phyloP scores from a whole-genome alignment of 2,888 invertebrate genomes.

The Pachydiplax longipennis region DNA sequence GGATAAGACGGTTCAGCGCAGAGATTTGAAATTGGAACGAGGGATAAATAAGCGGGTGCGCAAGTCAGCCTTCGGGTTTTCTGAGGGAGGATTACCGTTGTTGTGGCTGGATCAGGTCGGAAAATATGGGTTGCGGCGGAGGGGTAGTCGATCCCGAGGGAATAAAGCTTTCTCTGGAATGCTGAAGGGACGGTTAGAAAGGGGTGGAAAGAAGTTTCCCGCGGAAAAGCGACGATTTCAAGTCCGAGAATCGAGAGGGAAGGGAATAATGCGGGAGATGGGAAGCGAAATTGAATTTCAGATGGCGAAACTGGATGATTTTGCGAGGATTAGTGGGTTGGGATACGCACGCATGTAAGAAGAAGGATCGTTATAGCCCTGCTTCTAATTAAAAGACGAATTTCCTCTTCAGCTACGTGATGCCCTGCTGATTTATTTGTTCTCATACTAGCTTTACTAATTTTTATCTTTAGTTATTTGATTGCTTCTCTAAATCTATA shows the following conservation, averaged over 20 bases:
- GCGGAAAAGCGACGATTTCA: not conserved
- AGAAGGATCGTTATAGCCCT: not conserved
- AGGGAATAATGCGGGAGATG: not conserved
- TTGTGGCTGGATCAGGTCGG: not conserved
- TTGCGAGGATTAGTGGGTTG: not conserved
- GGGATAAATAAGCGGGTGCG: not conserved
- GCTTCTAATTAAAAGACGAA: not conserved
- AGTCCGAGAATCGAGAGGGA: not conserved
- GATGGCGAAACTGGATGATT: not conserved
- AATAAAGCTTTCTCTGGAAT: not conserved
- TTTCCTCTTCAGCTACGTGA: not conserved
- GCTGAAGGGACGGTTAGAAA: no score
- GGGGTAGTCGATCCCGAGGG: not conserved
- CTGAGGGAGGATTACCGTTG: not conserved
- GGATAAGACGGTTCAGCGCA: not conserved
- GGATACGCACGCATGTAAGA: not conserved
- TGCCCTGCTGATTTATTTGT: not conserved
- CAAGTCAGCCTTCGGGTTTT: not conserved
- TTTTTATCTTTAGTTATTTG: no score
- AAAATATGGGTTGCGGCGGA: not conserved
- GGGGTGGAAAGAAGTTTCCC: not conserved
- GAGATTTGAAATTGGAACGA: not conserved
- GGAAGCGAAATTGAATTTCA: not conserved
- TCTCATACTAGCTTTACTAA: no score
- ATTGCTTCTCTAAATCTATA: no score